These are phyloP conservation scores for Andrena cerasifolii DNA, from an alignment of 1,140 invertebrate species.

Conservation along the genomic window DNA sequence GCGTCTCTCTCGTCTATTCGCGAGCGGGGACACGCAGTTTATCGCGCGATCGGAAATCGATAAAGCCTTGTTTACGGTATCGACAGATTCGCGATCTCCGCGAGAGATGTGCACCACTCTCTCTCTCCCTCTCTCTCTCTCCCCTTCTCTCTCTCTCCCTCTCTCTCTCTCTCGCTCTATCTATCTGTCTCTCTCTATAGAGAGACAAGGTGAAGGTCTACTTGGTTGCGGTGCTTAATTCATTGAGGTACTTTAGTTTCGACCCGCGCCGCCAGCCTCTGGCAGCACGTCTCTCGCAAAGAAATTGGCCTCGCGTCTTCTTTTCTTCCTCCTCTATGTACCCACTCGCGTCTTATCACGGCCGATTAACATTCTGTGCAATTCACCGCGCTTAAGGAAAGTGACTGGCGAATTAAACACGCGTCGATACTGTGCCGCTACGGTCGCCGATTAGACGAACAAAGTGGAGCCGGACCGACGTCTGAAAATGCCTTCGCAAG, in stretches of 20 bases:
- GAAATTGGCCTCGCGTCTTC: neutral
- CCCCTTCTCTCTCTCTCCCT: neutral
- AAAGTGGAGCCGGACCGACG: neutral
- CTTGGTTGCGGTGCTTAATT: constrained; percentile 42
- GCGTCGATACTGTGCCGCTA: too few relatives aligned
- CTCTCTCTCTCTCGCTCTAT: too few relatives aligned
- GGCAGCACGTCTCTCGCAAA: constrained; percentile 15
- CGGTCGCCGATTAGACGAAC: neutral
- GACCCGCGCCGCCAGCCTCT: constrained; percentile 3
- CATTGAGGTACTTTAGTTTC: constrained; percentile 47
- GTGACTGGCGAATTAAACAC: neutral
- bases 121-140: too few relatives aligned
- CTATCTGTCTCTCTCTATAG: too few relatives aligned
- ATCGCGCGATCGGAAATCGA: constrained; percentile 13
- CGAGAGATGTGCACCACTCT: constrained; percentile 5
- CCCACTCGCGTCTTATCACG: neutral
- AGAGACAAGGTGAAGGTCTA: constrained; percentile 49
- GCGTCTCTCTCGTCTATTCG: neutral
- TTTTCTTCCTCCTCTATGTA: neutral
- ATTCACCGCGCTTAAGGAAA: neutral
- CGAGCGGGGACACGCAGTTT: neutral
- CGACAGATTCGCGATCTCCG: neutral
- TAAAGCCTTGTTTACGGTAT: constrained; percentile 17
- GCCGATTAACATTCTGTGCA: neutral
- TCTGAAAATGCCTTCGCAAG: too few relatives aligned